These are phyloP conservation scores for Micromesistius poutassou DNA, from an alignment of 2,797 vertebrate species.

Conservation along the genomic window DNA sequence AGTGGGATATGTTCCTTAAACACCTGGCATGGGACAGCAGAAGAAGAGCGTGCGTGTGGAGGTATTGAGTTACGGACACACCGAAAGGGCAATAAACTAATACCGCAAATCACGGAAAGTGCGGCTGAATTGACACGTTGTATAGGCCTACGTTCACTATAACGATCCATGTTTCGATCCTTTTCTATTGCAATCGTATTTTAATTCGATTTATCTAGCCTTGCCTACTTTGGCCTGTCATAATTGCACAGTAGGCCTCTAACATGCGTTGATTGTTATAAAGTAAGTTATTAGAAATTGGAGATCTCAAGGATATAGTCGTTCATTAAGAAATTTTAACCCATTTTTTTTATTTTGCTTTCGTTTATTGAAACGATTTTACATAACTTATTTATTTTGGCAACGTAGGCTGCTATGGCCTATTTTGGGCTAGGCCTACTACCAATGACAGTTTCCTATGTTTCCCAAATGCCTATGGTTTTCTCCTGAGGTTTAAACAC, in stretches of 20 bases:
- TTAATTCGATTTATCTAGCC: not conserved
- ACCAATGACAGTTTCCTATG: too few species aligned
- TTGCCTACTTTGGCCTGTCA: not conserved
- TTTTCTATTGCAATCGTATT: too few species aligned
- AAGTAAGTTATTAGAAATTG: too few species aligned
- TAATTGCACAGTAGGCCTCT: too few species aligned
- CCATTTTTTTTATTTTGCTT: not conserved
- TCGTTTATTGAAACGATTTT: not conserved
- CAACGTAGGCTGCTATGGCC: not conserved
- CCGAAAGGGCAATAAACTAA: too few species aligned
- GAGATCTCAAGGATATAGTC: not conserved
- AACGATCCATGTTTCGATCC: too few species aligned
- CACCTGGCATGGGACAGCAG: constrained; percentile 62
- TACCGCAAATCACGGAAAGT: too few species aligned
- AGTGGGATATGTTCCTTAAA: constrained; percentile 57
- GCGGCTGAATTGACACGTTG: too few species aligned
- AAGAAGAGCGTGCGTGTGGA: constrained; percentile 27
- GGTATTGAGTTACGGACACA: not conserved
- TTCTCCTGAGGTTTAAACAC: not conserved
- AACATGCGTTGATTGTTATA: too few species aligned
- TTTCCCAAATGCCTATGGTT: not conserved
- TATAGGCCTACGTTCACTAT: too few species aligned
- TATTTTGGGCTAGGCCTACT: too few species aligned
- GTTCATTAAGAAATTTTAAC: not conserved
- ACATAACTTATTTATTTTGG: not conserved